A percentile compares a stretch with the other conserved stretches of the same genome.
phyloP scores from a whole-genome alignment of 2,113 vertebrate genomes.

The Pongo abelii region DNA sequence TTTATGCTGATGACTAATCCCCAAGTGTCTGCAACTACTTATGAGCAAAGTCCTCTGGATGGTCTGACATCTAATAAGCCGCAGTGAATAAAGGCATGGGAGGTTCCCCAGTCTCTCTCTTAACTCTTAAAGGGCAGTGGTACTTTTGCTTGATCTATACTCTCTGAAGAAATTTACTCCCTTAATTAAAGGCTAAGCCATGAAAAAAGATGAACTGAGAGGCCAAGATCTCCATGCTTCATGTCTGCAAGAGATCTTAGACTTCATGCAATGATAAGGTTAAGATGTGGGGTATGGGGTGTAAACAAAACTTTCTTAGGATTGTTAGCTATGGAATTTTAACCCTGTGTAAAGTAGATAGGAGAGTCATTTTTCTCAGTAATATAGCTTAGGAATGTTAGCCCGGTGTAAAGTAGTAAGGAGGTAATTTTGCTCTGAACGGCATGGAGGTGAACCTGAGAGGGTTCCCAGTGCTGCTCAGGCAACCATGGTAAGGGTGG shows the following conservation, averaged over 20 bases:
- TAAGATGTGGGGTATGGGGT: not conserved
- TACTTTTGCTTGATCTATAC: not conserved
- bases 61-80: not conserved
- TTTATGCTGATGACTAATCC: not conserved
- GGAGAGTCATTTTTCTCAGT: no score
- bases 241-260: not conserved
- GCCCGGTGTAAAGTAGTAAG: not conserved
- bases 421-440: not conserved
- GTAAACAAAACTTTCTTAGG: not conserved
- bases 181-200: not conserved
- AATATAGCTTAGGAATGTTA: no score
- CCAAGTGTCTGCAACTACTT: not conserved
- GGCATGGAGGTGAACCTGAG: not conserved
- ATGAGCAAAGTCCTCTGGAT: not conserved
- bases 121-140: not conserved
- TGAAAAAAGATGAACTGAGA: not conserved
- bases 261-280: not conserved
- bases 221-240: not conserved
- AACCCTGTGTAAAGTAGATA: not conserved
- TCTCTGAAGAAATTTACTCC: not conserved
- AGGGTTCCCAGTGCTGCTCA: no score
- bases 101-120: accelerated
- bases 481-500: not conserved
- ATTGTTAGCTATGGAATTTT: not conserved
- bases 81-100: not conserved